These are phyloP conservation scores for Luidia sarsii DNA, from an alignment of 53 echinoderm and acorn worm genomes.

Conservation along the genomic window DNA sequence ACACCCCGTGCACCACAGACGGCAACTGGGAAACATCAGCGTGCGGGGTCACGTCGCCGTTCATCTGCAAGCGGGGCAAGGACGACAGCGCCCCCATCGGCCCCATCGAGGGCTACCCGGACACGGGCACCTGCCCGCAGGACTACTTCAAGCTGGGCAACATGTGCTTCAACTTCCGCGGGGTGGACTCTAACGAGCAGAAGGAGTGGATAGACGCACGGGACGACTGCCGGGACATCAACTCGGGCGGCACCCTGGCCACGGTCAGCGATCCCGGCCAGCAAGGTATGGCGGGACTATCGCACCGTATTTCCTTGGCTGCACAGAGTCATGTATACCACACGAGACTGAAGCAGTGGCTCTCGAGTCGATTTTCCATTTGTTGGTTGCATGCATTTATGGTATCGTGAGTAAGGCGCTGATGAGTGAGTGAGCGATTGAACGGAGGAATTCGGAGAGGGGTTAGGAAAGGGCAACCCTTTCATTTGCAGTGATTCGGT, in stretches of 20 bases:
- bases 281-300: conserved; percentile 55
- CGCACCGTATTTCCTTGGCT: too few species aligned
- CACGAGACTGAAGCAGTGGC: too few species aligned
- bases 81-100: neutral
- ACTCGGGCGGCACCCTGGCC: conserved; percentile 10
- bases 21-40: conserved; percentile 41
- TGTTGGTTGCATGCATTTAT: too few species aligned
- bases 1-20: neutral
- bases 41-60: conserved; percentile 22
- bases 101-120: neutral
- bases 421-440: too few species aligned
- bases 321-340: too few species aligned
- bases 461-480: too few species aligned
- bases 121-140: conserved; percentile 23
- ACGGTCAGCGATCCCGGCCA: conserved; percentile 21
- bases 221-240: neutral
- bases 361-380: too few species aligned
- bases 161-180: conserved; percentile 36
- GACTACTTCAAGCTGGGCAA: conserved; percentile 38
- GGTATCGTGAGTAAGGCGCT: too few species aligned
- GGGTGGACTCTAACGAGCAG: neutral
- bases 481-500: too few species aligned
- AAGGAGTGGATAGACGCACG: conserved; percentile 32
- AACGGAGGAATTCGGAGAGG: too few species aligned
- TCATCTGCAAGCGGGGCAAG: conserved; percentile 33